These are phyloP conservation scores for Lynx canadensis DNA, from an alignment of 2,113 vertebrate genomes.

Conservation along the genomic window DNA sequence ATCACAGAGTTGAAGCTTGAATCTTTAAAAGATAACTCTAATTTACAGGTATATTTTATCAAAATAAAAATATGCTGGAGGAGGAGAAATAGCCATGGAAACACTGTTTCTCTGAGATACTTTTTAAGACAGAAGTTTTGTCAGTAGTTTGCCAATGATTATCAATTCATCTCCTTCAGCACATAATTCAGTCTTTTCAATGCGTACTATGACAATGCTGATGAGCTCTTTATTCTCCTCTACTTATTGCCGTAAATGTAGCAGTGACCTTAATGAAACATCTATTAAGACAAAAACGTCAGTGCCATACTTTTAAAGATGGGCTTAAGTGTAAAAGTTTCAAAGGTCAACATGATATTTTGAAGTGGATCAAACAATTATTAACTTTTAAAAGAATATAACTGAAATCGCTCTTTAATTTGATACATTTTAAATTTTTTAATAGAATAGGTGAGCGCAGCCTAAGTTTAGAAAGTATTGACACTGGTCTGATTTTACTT, in stretches of 20 bases:
- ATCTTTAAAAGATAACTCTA: conserved; percentile 43
- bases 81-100: conserved; percentile 51
- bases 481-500: background rate
- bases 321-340: conserved; percentile 71
- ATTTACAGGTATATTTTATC: conserved; percentile 48
- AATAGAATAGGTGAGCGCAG: background rate
- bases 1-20: background rate
- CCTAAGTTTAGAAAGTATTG: background rate
- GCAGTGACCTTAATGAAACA: conserved; percentile 84
- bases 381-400: conserved; percentile 70
- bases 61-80: conserved; percentile 48
- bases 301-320: conserved; percentile 82
- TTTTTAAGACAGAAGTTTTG: conserved; percentile 59
- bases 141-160: conserved; percentile 78
- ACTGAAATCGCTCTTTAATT: conserved; percentile 55
- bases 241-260: conserved; percentile 83
- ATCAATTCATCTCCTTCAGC: conserved; percentile 81
- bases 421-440: conserved; percentile 2
- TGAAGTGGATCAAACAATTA: conserved; percentile 67
- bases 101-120: background rate
- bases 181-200: conserved; percentile 81
- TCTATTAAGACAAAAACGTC: conserved; percentile 81
- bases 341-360: conserved; percentile 76
- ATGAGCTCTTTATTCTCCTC: conserved; percentile 86
- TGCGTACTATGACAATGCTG: conserved; percentile 74